Percentiles rank a stretch among this genome's conserved stretches.
These are phyloP conservation scores for Parambassis ranga DNA, from an alignment of 2,797 vertebrate species.

Conservation along the genomic window DNA sequence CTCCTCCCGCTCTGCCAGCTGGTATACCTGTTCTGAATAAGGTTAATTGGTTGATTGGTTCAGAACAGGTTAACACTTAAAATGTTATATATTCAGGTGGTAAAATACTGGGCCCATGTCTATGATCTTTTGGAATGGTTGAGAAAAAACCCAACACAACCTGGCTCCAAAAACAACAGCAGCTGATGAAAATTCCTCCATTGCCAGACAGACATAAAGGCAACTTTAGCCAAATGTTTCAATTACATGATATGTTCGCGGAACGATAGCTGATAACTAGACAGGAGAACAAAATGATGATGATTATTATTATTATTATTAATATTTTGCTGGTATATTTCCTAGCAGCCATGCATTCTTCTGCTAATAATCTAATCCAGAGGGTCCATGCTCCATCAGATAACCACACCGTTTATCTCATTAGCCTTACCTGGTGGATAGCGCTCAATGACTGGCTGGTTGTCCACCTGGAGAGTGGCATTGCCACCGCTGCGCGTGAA, in stretches of 20 bases:
- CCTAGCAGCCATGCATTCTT: slow-evolving; percentile 49
- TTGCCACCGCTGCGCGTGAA: slow-evolving; percentile 96
- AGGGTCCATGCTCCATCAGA: slow-evolving; percentile 22
- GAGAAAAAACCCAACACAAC: not conserved
- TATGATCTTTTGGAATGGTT: not conserved
- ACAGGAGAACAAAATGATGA: slow-evolving; percentile 27
- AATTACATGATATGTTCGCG: too few species aligned
- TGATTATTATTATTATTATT: too few species aligned
- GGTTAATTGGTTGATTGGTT: slow-evolving; percentile 61
- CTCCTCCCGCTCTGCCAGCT: slow-evolving; percentile 42
- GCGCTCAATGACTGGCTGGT: slow-evolving; percentile 93
- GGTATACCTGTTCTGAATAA: slow-evolving; percentile 60
- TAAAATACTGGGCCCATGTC: too few species aligned
- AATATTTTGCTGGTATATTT: slow-evolving; percentile 50
- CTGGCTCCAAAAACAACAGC: not conserved
- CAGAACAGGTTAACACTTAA: slow-evolving; percentile 59
- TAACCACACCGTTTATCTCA: not conserved
- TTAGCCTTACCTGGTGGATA: slow-evolving; percentile 91
- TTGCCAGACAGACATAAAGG: not conserved
- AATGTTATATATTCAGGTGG: too few species aligned
- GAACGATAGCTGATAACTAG: too few species aligned
- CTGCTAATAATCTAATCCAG: slow-evolving; percentile 26
- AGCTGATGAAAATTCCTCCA: slow-evolving; percentile 11
- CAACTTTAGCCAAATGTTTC: slow-evolving; percentile 28
- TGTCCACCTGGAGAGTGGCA: slow-evolving; percentile 96